phyloP scores from a whole-genome alignment of 2,113 vertebrate species.

The Tachysurus vachellii region DNA sequence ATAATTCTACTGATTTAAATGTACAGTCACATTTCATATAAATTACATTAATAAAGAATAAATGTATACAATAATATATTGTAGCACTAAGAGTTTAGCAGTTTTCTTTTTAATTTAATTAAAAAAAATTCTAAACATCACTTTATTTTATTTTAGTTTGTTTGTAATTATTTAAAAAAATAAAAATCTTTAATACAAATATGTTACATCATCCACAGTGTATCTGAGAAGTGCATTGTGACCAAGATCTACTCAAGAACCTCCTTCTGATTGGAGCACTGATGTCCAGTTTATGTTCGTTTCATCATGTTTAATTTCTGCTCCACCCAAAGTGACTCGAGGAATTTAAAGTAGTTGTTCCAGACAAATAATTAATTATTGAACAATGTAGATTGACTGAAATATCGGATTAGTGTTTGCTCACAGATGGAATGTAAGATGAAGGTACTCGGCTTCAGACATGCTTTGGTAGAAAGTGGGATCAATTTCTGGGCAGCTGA shows the following conservation, averaged over 20 bases:
- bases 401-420: constrained; percentile 49
- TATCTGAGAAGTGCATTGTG: too few relatives aligned
- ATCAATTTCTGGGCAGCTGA: constrained; percentile 89
- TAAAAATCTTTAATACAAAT: too few relatives aligned
- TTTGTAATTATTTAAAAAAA: too few relatives aligned
- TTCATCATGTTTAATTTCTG: not conserved
- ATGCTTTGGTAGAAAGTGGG: constrained; percentile 58
- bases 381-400: not conserved
- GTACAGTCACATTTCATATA: too few relatives aligned
- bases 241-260: not conserved
- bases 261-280: not conserved
- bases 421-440: constrained; percentile 47
- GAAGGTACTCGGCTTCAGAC: constrained; percentile 37
- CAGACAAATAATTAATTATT: not conserved
- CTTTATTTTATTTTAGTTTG: too few relatives aligned
- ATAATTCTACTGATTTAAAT: too few relatives aligned
- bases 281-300: not conserved
- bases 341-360: not conserved
- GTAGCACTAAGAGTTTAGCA: too few relatives aligned
- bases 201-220: too few relatives aligned
- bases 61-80: too few relatives aligned
- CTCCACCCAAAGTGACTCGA: not conserved
- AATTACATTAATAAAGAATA: too few relatives aligned
- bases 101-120: too few relatives aligned
- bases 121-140: too few relatives aligned